Base-by-base conservation (phyloP, 2,113 vertebrate species). In the Gymnorhina tibicen region DNA sequence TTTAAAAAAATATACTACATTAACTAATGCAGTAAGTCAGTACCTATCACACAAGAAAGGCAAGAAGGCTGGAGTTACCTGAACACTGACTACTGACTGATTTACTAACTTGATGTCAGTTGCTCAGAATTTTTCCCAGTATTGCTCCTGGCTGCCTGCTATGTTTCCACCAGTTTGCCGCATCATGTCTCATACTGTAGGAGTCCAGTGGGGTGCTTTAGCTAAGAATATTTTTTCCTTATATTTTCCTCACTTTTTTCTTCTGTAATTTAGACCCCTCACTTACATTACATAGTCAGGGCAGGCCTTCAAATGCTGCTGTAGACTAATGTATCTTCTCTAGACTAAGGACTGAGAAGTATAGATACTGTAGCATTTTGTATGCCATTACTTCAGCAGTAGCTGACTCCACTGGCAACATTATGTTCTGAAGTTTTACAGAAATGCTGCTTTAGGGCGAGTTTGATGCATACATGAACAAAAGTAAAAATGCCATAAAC, bases 101-200 rank as follows among this genome's bases (percentile, higher is more conserved):
- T 27, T 26, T 23, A 84, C 24, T 82, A 44, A 74, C 7, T 44
- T 67, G 46, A 14, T 37, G 26, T 39, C 7, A 41, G 2, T 6
- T 50, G 52, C 62, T 59, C 47, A 55, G 13, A 58, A 70, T 21
- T 58, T 33, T 81, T 73, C 39, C n/a, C 18, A 41, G 2, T 35
- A 35, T 1, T 74, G 21, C 20, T 70, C 23, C 53, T 52, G 23
- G 30, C 28, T 37, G 46, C 15, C 17, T 46, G 8, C 17, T 33
- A 32, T 6, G 6, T 32, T 88, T 80, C 41, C 7, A 15, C 8
- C 16, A 47, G 58, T 37, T 60, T 59, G 9, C 24, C 39, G 6
- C 6, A 9, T 6, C 23, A 55, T 2, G 3, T 3, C 19, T 41
- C 7, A 12, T 7, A 27, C 35, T 55, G 12, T 1, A 55, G 14